Percentiles rank a stretch among this genome's conserved stretches.
Conservation (phyloP, 1,140 invertebrate species). For the Limonius californicus region DNA sequence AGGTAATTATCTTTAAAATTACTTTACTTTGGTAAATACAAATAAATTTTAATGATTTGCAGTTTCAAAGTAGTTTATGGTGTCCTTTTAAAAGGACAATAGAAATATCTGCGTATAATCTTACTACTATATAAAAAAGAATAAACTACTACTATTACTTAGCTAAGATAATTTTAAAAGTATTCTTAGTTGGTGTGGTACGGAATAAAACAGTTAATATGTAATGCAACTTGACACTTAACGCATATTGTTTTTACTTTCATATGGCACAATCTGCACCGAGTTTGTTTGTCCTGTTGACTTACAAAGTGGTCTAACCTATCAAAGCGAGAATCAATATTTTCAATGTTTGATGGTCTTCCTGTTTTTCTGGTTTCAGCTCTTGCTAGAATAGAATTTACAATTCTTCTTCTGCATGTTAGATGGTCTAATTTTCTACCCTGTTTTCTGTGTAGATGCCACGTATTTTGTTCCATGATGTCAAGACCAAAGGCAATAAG, state of each 20-base stretch:
- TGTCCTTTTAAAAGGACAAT: too few species aligned
- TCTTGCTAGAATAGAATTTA: background rate
- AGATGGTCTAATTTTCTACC: conserved; percentile 18
- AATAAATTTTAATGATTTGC: too few species aligned
- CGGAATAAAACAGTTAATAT: background rate
- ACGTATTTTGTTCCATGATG: conserved; percentile 24
- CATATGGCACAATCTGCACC: conserved; percentile 1
- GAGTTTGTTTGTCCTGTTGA: background rate
- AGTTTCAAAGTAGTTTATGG: too few species aligned
- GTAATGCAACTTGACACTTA: conserved; percentile 2
- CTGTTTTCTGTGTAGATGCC: conserved; percentile 17
- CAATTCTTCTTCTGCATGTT: conserved; percentile 18
- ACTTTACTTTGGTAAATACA: too few species aligned
- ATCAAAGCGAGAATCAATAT: background rate
- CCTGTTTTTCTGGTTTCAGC: background rate
- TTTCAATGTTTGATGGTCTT: conserved; percentile 5
- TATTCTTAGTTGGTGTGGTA: too few species aligned
- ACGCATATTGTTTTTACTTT: background rate
- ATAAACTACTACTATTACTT: too few species aligned
- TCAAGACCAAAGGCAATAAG: conserved; percentile 36
- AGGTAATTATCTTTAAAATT: too few species aligned
- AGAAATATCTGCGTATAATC: too few species aligned
- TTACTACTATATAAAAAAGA: too few species aligned
- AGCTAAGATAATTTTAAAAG: too few species aligned
- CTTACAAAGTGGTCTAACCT: background rate